phyloP scores from a whole-genome alignment of 2,888 invertebrate genomes.

The Melieria picta region DNA sequence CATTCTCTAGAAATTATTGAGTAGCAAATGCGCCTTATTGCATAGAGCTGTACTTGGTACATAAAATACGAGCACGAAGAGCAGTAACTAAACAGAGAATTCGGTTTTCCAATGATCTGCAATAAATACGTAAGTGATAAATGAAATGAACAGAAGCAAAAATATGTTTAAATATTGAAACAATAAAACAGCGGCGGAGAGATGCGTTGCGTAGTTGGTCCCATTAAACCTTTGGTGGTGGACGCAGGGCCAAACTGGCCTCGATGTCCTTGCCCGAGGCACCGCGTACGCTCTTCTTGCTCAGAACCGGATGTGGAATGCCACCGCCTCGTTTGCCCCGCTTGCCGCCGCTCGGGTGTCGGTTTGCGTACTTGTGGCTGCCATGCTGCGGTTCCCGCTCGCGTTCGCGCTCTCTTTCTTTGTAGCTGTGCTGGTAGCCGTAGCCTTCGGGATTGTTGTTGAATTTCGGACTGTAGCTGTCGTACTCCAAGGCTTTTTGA shows the following conservation, averaged over 20 bases:
- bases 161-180: not conserved
- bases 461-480: slow-evolving; percentile 64
- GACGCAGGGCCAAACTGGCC: slow-evolving; percentile 61
- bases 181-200: too few species aligned
- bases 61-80: too few species aligned
- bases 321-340: slow-evolving; percentile 61
- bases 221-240: slow-evolving; percentile 55
- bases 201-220: too few species aligned
- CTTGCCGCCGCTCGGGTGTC: slow-evolving; percentile 48
- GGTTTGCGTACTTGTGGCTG: slow-evolving; percentile 44
- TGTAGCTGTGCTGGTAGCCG: slow-evolving; percentile 63
- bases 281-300: slow-evolving; percentile 43
- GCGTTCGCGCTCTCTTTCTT: slow-evolving; percentile 27
- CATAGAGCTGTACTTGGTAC: too few species aligned
- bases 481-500: slow-evolving; percentile 51
- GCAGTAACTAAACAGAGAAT: too few species aligned
- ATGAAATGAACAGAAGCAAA: not conserved
- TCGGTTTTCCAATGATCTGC: too few species aligned
- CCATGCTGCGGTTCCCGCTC: slow-evolving; percentile 22
- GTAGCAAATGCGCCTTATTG: too few species aligned
- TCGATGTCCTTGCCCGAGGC: slow-evolving; percentile 55
- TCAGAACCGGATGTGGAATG: slow-evolving; percentile 39
- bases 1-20: too few species aligned
- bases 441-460: slow-evolving; percentile 65
- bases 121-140: not conserved